Evolutionary conservation across 2,797 vertebrate species (phyloP).

Genomic region (Phrynocephalus vlangalii): DNA sequence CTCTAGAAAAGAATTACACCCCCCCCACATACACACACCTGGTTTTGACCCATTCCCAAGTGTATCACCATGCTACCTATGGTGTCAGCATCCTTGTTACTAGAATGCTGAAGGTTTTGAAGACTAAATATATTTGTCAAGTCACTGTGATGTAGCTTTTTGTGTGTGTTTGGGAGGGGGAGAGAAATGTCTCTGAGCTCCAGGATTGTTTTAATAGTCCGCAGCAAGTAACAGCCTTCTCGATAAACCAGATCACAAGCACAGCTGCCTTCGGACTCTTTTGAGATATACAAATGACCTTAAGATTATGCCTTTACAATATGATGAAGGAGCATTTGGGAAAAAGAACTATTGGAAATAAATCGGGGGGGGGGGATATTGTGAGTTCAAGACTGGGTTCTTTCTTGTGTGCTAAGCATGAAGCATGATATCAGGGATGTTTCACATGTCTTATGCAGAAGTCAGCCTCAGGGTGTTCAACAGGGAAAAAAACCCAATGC

Average conservation of each 20-base stretch:
- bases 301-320: background rate
- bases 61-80: conserved; percentile 27
- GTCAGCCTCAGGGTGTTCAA: background rate
- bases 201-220: conserved; percentile 45
- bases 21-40: background rate
- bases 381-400: background rate
- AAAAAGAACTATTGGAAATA: conserved; percentile 12
- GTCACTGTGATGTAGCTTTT: conserved; percentile 62
- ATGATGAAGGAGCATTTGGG: conserved; percentile 12
- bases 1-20: conserved; percentile 7
- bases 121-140: conserved; percentile 73
- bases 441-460: fast-evolving
- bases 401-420: conserved; percentile 18
- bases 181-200: conserved; percentile 61
- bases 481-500: background rate
- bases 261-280: conserved; percentile 11
- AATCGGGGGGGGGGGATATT: background rate
- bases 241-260: conserved; percentile 14
- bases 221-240: conserved; percentile 47
- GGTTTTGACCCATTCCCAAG: conserved; percentile 42
- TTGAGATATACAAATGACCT: conserved; percentile 46
- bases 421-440: background rate
- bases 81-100: conserved; percentile 39
- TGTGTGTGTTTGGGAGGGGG: background rate
- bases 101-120: conserved; percentile 46